A percentile compares a stretch with the other conserved stretches of the same genome.
These are phyloP conservation scores for Cardinalis cardinalis DNA, from an alignment of 2,113 vertebrate genomes.

Conservation along the genomic window DNA sequence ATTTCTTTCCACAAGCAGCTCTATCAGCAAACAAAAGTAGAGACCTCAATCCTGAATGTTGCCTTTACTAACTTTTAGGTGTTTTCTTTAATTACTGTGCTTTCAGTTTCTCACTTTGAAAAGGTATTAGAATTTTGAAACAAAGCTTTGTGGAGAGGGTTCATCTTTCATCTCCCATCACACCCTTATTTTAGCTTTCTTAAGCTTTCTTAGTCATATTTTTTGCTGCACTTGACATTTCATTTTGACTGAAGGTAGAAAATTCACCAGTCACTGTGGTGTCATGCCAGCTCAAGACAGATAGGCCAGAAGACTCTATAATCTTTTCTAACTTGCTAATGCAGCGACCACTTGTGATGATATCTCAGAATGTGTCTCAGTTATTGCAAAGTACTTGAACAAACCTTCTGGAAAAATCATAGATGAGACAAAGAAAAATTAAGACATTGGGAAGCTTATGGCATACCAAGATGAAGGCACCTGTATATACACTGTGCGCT, in stretches of 20 bases:
- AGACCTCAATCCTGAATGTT: background rate
- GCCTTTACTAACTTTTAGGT: background rate
- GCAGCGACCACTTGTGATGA: background rate
- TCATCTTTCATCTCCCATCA: background rate
- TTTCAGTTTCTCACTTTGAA: background rate
- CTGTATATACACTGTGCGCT: background rate
- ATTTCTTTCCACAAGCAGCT: background rate
- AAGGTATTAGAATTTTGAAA: background rate
- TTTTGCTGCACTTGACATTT: background rate
- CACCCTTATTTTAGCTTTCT: background rate
- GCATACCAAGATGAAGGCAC: background rate
- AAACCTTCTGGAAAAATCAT: background rate
- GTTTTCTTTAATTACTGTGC: background rate
- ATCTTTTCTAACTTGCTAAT: background rate
- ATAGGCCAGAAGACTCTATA: background rate
- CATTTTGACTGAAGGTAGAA: background rate
- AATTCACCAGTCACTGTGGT: background rate
- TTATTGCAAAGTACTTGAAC: background rate
- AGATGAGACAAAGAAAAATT: background rate
- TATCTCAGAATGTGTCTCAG: background rate
- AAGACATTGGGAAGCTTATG: background rate
- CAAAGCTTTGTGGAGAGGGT: background rate
- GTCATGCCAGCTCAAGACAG: background rate
- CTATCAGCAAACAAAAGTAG: background rate
- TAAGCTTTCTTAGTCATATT: background rate